Percentiles rank a stretch among this genome's conserved stretches.
Evolutionary conservation across 2,797 vertebrate species (phyloP).

Genomic region (Hozukius guyotensis): DNA sequence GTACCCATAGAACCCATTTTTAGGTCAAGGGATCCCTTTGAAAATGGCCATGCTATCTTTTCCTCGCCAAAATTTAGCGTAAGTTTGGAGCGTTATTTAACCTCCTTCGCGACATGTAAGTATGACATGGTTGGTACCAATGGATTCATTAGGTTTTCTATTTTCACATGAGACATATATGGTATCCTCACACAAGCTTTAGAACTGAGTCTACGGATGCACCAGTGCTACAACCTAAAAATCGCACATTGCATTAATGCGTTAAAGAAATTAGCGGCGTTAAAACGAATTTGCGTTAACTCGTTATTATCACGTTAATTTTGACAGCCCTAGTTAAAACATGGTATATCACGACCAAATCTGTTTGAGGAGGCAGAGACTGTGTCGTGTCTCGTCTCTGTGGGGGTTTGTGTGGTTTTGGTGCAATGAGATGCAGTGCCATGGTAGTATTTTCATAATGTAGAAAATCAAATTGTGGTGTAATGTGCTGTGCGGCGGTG

Average conservation of each 20-base stretch:
- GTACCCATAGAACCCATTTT: background rate
- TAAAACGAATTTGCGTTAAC: too few relatives aligned
- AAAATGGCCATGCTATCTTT: background rate
- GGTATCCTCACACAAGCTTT: too few relatives aligned
- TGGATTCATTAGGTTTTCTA: background rate
- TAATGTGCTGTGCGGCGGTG: conserved; percentile 16
- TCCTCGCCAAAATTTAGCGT: background rate
- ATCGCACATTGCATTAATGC: too few relatives aligned
- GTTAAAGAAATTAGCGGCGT: too few relatives aligned
- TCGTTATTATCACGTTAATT: too few relatives aligned
- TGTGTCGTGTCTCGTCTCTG: background rate
- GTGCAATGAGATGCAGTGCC: conserved; percentile 11
- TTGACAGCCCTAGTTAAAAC: background rate
- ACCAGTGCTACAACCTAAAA: too few relatives aligned
- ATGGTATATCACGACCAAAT: conserved; percentile 3
- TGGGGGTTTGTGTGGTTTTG: background rate
- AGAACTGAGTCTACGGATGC: too few relatives aligned
- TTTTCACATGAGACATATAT: background rate
- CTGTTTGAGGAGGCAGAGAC: conserved; percentile 1
- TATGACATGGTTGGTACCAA: background rate
- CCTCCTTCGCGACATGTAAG: background rate
- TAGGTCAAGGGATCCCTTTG: background rate
- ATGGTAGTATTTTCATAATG: conserved; percentile 22
- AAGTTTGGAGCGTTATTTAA: background rate
- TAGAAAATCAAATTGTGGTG: conserved; percentile 29